Percentiles rank a stretch among this genome's conserved stretches.
Conservation (phyloP, 2,113 vertebrate species). For the Psettodes erumei region DNA sequence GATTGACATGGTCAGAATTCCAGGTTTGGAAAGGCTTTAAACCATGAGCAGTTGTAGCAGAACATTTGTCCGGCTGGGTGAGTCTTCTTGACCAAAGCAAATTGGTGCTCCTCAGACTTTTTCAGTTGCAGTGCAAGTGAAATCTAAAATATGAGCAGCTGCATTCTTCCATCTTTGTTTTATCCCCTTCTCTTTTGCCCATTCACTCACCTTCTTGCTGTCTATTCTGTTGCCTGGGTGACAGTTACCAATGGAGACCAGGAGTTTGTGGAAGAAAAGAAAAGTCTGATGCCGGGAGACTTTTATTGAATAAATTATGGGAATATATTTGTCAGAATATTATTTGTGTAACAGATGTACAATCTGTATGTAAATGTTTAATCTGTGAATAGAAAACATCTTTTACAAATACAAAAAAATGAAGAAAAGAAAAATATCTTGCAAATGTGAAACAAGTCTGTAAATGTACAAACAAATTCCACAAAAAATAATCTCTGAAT, state of each 20-base stretch:
- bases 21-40: constrained; percentile 9
- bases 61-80: constrained; percentile 36
- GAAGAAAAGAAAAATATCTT: no score
- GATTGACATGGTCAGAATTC: background rate
- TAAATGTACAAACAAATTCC: no score
- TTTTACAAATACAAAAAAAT: no score
- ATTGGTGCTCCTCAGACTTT: constrained; percentile 38
- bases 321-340: no score
- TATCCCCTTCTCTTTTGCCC: constrained; percentile 35
- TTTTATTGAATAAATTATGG: constrained; percentile 70
- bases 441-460: no score
- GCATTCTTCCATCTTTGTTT: constrained; percentile 30
- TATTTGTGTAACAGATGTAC: no score
- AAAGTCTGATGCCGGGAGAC: constrained; percentile 58
- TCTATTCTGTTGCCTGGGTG: constrained; percentile 80
- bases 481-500: no score
- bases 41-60: constrained; percentile 19
- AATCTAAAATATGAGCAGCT: constrained; percentile 36
- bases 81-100: constrained; percentile 44
- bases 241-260: constrained; percentile 81
- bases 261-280: constrained; percentile 68
- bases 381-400: no score
- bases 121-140: constrained; percentile 14
- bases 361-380: no score
- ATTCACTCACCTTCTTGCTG: constrained; percentile 64